Evolutionary conservation across 2,113 vertebrate genomes (phyloP).

Genomic region (Centrocercus urophasianus): DNA sequence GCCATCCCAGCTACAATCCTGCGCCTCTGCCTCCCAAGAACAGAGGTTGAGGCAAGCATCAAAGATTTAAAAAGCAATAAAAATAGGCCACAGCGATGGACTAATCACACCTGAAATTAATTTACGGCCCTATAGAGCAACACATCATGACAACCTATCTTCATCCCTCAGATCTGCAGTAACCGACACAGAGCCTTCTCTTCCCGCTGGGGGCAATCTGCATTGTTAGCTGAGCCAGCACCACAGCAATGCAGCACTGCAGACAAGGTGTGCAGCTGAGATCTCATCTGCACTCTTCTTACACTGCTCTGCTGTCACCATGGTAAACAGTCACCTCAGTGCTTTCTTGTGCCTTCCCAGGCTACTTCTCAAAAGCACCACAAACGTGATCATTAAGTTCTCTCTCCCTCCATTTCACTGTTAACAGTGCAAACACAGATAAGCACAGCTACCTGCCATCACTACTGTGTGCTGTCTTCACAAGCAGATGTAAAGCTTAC

Average conservation of each 20-base stretch:
- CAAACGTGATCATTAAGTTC: neutral
- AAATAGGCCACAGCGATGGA: neutral
- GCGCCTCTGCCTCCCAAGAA: neutral
- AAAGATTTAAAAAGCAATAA: constrained; percentile 6
- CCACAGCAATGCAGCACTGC: neutral
- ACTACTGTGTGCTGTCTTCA: neutral
- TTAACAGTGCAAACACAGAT: neutral
- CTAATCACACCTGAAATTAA: neutral
- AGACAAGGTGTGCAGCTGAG: neutral
- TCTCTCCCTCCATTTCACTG: neutral
- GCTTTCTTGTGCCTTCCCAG: neutral
- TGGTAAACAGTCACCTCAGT: neutral
- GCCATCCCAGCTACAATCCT: neutral
- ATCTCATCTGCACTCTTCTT: neutral
- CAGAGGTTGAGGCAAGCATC: neutral
- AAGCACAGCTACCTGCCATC: neutral
- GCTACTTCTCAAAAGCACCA: neutral
- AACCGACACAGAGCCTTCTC: neutral
- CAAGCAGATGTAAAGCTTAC: neutral
- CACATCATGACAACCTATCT: neutral
- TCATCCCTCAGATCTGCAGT: neutral
- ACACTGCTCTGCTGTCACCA: neutral
- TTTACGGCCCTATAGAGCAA: neutral
- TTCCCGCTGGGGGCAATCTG: neutral
- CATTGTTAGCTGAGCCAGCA: neutral